phyloP scores from a whole-genome alignment of 2,888 invertebrate species.

The Xanthorhoe designata region DNA sequence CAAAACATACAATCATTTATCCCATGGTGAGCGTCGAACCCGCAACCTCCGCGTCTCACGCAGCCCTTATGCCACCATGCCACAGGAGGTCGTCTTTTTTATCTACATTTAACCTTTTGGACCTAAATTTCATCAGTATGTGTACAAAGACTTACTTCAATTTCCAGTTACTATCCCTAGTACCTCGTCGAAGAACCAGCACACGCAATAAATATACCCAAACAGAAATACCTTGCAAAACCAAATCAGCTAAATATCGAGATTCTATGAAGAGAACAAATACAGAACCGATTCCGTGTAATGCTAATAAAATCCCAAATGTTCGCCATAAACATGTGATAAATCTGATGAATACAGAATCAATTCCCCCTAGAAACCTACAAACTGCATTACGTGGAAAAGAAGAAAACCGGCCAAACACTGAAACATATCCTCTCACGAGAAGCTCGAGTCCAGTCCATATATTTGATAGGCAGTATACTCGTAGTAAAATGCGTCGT shows the following conservation, averaged over 20 bases:
- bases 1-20: too few relatives aligned
- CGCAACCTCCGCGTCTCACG: too few relatives aligned
- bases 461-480: conserved; percentile 2
- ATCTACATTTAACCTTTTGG: neutral
- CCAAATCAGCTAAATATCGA: neutral
- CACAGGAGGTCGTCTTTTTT: neutral
- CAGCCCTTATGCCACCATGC: too few relatives aligned
- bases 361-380: neutral
- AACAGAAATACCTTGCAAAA: conserved; percentile 19
- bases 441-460: conserved; percentile 7
- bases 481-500: conserved; percentile 2
- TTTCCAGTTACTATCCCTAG: conserved; percentile 20
- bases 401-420: conserved; percentile 6
- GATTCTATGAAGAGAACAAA: conserved; percentile 13
- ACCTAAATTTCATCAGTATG: neutral
- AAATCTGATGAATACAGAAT: conserved; percentile 12
- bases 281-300: neutral
- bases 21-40: too few relatives aligned
- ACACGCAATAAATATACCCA: conserved; percentile 31
- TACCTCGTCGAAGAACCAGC: conserved; percentile 13
- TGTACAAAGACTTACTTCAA: neutral
- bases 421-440: neutral
- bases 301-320: conserved; percentile 10
- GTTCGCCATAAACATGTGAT: neutral
- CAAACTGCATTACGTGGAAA: neutral